These are phyloP conservation scores for Parus major DNA, from an alignment of 2,113 vertebrate genomes.

Conservation along the genomic window DNA sequence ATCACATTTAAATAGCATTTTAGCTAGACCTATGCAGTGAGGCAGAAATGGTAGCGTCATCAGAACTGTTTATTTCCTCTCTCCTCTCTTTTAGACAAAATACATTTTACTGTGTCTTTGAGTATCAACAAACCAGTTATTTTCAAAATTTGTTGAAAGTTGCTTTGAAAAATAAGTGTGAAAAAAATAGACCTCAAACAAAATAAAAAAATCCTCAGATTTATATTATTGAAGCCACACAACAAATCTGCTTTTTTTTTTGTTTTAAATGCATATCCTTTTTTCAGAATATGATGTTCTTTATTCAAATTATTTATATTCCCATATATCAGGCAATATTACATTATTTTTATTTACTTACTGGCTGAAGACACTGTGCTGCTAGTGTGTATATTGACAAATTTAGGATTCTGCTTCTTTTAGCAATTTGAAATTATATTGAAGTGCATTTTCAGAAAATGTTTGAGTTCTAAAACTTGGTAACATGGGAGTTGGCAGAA, in stretches of 20 bases:
- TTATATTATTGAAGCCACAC: background rate
- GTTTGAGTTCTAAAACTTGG: background rate
- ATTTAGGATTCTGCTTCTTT: background rate
- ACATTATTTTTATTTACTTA: background rate
- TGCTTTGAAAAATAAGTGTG: background rate
- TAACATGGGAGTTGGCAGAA: background rate
- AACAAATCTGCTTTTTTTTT: background rate
- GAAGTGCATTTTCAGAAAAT: background rate
- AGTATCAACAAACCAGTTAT: background rate
- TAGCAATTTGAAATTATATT: background rate
- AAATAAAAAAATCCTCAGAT: background rate
- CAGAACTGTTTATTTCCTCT: background rate
- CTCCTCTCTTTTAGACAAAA: background rate
- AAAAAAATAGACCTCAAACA: background rate
- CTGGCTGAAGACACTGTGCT: background rate
- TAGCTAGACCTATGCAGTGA: background rate
- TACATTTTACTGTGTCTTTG: background rate
- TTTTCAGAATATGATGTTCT: background rate
- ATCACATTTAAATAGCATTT: conserved; percentile 6
- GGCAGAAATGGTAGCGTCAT: background rate
- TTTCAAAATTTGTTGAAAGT: background rate
- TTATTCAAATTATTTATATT: background rate
- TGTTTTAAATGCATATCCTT: background rate
- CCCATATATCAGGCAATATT: background rate
- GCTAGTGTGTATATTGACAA: background rate